phyloP scores from a whole-genome alignment of 2,888 invertebrate species.

The Xestia c-nigrum region DNA sequence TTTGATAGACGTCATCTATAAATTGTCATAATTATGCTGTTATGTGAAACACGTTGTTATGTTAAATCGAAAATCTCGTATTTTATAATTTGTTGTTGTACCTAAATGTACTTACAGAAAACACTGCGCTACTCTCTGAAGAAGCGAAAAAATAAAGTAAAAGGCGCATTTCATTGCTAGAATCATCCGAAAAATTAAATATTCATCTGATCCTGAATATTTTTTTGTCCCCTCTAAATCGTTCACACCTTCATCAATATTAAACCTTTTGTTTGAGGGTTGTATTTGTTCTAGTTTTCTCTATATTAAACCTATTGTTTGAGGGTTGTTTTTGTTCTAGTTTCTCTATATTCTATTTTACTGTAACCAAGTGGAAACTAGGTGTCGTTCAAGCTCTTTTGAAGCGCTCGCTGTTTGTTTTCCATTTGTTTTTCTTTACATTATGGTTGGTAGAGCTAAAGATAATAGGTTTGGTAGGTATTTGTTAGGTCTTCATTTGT shows the following conservation, averaged over 20 bases:
- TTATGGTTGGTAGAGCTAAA: background rate
- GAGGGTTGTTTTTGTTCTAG: background rate
- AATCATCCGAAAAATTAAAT: slow-evolving; percentile 1
- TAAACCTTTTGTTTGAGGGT: background rate
- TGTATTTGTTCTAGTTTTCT: background rate
- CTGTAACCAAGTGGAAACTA: background rate
- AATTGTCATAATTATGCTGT: too few species aligned
- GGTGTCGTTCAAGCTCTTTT: slow-evolving; percentile 8
- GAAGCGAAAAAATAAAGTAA: background rate
- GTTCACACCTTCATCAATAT: background rate
- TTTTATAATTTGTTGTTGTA: background rate
- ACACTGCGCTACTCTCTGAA: too few species aligned
- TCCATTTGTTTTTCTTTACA: background rate
- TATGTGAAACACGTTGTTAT: background rate
- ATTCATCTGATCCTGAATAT: slow-evolving; percentile 17
- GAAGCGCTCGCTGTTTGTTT: background rate
- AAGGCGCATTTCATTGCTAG: background rate
- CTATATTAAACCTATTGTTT: background rate
- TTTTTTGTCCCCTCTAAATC: background rate
- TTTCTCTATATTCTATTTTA: slow-evolving; percentile 2
- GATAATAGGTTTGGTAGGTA: slow-evolving; percentile 5
- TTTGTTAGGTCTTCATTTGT: slow-evolving; percentile 2
- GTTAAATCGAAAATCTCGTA: too few species aligned
- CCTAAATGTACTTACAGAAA: background rate
- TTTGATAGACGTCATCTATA: background rate